A percentile compares a stretch with the other conserved stretches of the same genome.
These are phyloP conservation scores for Periphyllus acericola DNA, from an alignment of 2,888 invertebrate genomes.

Conservation along the genomic window DNA sequence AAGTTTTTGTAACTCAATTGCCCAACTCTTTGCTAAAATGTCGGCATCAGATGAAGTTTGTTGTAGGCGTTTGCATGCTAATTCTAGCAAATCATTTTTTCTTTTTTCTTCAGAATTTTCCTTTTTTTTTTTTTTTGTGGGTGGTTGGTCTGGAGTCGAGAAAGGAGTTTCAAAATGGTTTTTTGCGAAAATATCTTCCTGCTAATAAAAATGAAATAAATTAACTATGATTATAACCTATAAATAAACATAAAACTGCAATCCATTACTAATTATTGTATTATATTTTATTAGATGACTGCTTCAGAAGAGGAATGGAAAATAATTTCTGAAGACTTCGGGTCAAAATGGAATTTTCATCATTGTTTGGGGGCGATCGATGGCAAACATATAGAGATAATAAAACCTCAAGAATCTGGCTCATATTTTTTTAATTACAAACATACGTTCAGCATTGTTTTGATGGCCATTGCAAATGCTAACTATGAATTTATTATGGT, in stretches of 20 bases:
- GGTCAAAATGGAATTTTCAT: slow-evolving; percentile 53
- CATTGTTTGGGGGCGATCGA: slow-evolving; percentile 55
- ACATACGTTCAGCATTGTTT: slow-evolving; percentile 52
- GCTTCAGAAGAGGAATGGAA: slow-evolving; percentile 57
- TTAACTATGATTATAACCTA: too few species aligned
- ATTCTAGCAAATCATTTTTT: slow-evolving; percentile 40
- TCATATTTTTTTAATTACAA: slow-evolving; percentile 61
- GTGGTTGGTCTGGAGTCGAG: too few species aligned
- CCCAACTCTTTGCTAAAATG: slow-evolving; percentile 40
- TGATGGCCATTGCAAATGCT: slow-evolving; percentile 57
- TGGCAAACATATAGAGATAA: slow-evolving; percentile 60
- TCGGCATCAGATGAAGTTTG: slow-evolving; percentile 25
- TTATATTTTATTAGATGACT: slow-evolving; percentile 44
- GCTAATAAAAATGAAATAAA: too few species aligned
- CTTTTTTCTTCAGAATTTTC: slow-evolving; percentile 51
- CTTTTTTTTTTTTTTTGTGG: slow-evolving; percentile 30
- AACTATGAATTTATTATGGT: slow-evolving; percentile 49
- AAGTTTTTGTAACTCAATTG: slow-evolving; percentile 42
- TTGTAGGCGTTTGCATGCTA: slow-evolving; percentile 23
- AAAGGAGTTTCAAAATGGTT: too few species aligned
- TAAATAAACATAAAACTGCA: too few species aligned
- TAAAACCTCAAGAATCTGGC: slow-evolving; percentile 30
- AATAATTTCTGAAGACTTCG: slow-evolving; percentile 46
- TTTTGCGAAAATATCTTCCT: too few species aligned
- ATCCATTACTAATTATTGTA: too few species aligned